Base-by-base conservation (phyloP, 2,888 invertebrate genomes). In the Cantharis rufa region DNA sequence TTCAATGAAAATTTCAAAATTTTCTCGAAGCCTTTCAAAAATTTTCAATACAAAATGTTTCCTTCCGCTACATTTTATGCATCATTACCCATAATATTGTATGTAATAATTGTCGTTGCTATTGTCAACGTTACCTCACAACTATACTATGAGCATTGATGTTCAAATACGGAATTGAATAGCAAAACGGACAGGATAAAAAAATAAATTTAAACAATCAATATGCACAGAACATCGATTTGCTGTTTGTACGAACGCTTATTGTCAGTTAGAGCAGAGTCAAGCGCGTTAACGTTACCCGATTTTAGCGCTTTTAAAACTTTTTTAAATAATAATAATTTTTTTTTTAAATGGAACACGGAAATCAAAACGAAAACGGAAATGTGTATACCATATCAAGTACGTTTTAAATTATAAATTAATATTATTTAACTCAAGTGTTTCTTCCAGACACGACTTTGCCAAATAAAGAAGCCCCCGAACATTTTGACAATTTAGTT, bases 401-500 rank as follows among this genome's bases (percentile, higher is more conserved):
- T 80, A 72, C 62, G 78, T 70, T 21, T 48, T 69, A 64, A 62
- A 13, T 71, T 66, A 69, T 21, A 69, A 10, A 11, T 21, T 15
- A 64, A 69, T 48, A 78, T 69, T 21, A 66, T 66, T 66, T 18
- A 5, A 5, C n/a, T n/a, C n/a, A n/a, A 5, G 64, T 11, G 11
- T 11, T 66, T 11, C 11, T 66, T 66, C 7, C 24, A 66, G 64
- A 21, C 16, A 13, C 15, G 1, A 21, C 21, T 21, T 5, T 48
- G n/a, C n/a, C 48, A n/a, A n/a, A 66, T 66, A 66, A 66, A 10
- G 21, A n/a, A 9, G 3, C 5, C n/a, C n/a, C n/a, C 11, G 64
- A 66, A 10, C 82, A 81, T 79, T 76, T 79, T 16, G 81, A 80
- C 70, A 80, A 82, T 81, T 85, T 91, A 71, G 89, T 91, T 81